Evolutionary conservation across 2,888 invertebrate species (phyloP).

Genomic region (Ommatoiulus sabulosus): DNA sequence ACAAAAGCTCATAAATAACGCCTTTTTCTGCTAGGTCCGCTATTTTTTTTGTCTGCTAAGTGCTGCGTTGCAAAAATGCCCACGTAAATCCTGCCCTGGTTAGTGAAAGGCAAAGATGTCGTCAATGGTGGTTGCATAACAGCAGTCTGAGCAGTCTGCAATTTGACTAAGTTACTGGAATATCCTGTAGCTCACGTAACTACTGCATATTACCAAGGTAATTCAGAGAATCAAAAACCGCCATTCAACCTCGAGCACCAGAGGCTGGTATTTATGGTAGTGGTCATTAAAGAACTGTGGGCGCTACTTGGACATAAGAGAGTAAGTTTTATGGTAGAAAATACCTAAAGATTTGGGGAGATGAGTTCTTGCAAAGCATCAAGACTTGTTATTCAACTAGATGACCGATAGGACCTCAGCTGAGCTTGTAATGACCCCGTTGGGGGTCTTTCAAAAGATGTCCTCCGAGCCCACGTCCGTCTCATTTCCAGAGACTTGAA

Average conservation of each 20-base stretch:
- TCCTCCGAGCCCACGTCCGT: background rate
- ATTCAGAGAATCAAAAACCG: background rate
- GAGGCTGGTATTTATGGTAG: background rate
- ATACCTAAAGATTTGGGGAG: background rate
- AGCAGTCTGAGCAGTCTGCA: background rate
- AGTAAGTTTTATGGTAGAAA: background rate
- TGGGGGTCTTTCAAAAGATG: background rate
- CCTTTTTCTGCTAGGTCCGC: constrained; percentile 31
- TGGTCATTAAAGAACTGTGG: background rate
- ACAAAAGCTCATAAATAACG: constrained; percentile 40
- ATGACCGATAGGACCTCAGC: background rate
- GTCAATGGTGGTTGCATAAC: background rate
- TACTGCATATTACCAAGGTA: background rate
- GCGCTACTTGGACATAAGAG: background rate
- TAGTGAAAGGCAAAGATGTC: background rate
- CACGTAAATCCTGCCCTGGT: background rate
- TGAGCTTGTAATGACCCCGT: background rate
- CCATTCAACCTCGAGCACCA: background rate
- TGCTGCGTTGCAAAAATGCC: background rate
- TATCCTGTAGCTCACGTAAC: background rate
- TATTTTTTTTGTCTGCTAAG: constrained; percentile 42
- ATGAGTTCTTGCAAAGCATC: background rate
- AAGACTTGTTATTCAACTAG: background rate
- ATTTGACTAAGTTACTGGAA: background rate
- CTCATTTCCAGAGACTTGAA: background rate